Percentiles rank a stretch among this genome's conserved stretches.
These are phyloP conservation scores for Ptiloglossa arizonensis DNA, from an alignment of 1,140 invertebrate genomes.

Conservation along the genomic window DNA sequence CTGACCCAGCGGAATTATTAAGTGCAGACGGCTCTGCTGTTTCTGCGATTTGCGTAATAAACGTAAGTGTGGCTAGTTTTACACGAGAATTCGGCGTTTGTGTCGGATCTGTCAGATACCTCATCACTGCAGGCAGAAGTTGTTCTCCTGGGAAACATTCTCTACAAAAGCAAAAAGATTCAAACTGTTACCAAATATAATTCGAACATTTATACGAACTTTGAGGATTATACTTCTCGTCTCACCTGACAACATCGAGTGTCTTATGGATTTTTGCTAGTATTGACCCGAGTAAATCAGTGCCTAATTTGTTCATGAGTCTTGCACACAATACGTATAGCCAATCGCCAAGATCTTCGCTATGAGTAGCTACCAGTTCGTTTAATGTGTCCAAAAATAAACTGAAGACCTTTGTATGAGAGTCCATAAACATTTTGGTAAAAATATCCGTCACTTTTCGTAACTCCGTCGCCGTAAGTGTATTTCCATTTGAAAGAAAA, in stretches of 20 bases:
- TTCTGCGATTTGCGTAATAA: constrained; percentile 87
- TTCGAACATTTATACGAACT: background rate
- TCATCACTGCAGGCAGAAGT: constrained; percentile 85
- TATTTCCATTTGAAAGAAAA: constrained; percentile 88
- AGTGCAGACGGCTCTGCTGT: constrained; percentile 80
- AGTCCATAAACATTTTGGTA: constrained; percentile 98
- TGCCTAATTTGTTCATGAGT: constrained; percentile 93
- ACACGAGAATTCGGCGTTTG: constrained; percentile 95
- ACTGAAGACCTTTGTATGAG: constrained; percentile 97
- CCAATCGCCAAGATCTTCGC: constrained; percentile 94
- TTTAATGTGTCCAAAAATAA: constrained; percentile 95
- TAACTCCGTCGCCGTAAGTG: constrained; percentile 87
- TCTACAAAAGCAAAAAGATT: constrained; percentile 75
- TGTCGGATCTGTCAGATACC: constrained; percentile 93
- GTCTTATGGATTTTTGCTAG: constrained; percentile 94
- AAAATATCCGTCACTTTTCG: constrained; percentile 94
- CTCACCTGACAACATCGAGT: constrained; percentile 91
- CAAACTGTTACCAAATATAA: background rate
- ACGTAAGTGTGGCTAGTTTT: constrained; percentile 88
- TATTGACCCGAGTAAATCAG: constrained; percentile 94
- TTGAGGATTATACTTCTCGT: background rate
- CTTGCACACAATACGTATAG: constrained; percentile 88
- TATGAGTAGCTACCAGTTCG: constrained; percentile 93
- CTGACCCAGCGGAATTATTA: constrained; percentile 83
- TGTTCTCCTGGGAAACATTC: constrained; percentile 86